These are phyloP conservation scores for Macrobrachium rosenbergii DNA, from an alignment of 1,140 invertebrate genomes.

Conservation along the genomic window DNA sequence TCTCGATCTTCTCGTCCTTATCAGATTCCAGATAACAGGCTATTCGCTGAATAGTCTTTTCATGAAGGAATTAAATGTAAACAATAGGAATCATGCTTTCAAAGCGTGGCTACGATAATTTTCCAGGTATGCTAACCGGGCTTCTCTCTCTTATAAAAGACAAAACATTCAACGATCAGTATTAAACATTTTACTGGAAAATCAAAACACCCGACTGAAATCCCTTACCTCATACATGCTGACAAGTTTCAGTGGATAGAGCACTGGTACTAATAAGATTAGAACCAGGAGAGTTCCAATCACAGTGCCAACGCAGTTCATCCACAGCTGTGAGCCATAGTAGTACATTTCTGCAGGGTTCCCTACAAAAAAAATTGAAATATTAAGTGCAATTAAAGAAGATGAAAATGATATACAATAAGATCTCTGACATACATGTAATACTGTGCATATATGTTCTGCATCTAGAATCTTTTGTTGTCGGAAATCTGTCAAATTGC, in stretches of 20 bases:
- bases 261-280: conserved; percentile 27
- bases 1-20: too few relatives aligned
- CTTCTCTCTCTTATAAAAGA: too few relatives aligned
- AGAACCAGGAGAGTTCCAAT: neutral
- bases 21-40: too few relatives aligned
- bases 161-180: too few relatives aligned
- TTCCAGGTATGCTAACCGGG: neutral
- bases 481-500: too few relatives aligned
- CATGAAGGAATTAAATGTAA: too few relatives aligned
- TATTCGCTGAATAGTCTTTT: too few relatives aligned
- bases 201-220: neutral
- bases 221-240: conserved; percentile 34
- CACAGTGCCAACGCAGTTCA: conserved; percentile 23
- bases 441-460: too few relatives aligned
- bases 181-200: too few relatives aligned
- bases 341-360: conserved; percentile 53
- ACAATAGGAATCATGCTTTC: too few relatives aligned
- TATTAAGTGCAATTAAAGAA: neutral
- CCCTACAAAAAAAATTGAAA: neutral
- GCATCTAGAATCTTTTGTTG: too few relatives aligned
- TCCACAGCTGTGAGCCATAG: conserved; percentile 50
- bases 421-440: neutral
- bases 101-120: neutral
- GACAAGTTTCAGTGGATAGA: conserved; percentile 30
- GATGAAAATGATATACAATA: neutral